Evolutionary conservation across 2,113 vertebrate species (phyloP).

Genomic region (Strix uralensis): DNA sequence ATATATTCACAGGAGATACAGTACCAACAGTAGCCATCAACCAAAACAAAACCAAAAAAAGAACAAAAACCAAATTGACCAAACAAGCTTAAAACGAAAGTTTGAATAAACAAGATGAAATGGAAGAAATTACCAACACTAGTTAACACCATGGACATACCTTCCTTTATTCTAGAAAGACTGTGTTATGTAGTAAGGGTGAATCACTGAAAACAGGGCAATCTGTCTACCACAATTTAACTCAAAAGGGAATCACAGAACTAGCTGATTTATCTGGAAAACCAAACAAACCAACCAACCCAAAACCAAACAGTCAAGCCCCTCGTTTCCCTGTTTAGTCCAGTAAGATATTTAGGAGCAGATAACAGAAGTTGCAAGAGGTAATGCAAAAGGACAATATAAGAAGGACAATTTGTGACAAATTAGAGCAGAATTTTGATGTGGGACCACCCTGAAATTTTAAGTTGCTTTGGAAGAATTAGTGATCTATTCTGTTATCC

Average conservation of each 20-base stretch:
- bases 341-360: neutral
- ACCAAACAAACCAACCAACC: neutral
- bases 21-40: neutral
- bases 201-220: neutral
- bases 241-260: neutral
- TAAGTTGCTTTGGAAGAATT: neutral
- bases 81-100: neutral
- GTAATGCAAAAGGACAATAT: neutral
- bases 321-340: neutral
- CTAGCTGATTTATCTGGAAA: neutral
- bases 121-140: neutral
- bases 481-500: neutral
- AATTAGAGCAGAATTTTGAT: neutral
- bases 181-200: neutral
- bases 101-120: neutral
- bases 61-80: neutral
- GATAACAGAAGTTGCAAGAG: neutral
- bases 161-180: neutral
- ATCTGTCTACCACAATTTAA: neutral
- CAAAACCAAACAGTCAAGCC: too few species aligned
- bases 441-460: neutral
- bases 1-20: neutral
- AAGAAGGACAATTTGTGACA: neutral
- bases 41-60: neutral
- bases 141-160: neutral